These are phyloP conservation scores for Heliothis subflexa DNA, from an alignment of 1,140 invertebrate species.

Conservation along the genomic window DNA sequence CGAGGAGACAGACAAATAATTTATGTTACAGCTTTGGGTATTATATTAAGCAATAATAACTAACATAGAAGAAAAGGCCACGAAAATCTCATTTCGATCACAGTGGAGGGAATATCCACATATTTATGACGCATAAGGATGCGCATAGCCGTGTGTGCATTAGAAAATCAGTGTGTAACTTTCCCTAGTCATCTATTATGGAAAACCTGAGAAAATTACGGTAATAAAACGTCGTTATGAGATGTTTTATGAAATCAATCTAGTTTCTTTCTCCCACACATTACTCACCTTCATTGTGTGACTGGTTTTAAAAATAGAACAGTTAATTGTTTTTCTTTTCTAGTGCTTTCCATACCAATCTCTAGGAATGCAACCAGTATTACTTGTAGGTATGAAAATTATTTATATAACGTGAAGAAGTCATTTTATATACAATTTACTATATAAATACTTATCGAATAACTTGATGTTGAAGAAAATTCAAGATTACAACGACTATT, in stretches of 20 bases:
- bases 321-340: neutral
- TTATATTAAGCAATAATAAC: too few relatives aligned
- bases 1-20: too few relatives aligned
- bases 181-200: conserved; percentile 19
- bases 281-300: neutral
- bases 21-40: too few relatives aligned
- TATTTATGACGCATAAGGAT: neutral
- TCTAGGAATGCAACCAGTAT: too few relatives aligned
- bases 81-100: too few relatives aligned
- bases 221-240: neutral
- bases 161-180: neutral
- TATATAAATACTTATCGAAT: too few relatives aligned
- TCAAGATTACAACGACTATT: too few relatives aligned
- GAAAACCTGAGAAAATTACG: conserved; percentile 2
- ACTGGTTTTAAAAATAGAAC: neutral
- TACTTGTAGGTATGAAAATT: too few relatives aligned
- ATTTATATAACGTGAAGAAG: too few relatives aligned
- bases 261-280: conserved; percentile 13
- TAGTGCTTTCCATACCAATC: neutral
- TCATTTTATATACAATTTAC: too few relatives aligned
- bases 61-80: too few relatives aligned
- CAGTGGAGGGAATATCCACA: neutral
- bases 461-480: too few relatives aligned
- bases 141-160: neutral
- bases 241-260: conserved; percentile 2